Conservation (phyloP, 2,888 invertebrate genomes). For the Amphimallon solstitiale region DNA sequence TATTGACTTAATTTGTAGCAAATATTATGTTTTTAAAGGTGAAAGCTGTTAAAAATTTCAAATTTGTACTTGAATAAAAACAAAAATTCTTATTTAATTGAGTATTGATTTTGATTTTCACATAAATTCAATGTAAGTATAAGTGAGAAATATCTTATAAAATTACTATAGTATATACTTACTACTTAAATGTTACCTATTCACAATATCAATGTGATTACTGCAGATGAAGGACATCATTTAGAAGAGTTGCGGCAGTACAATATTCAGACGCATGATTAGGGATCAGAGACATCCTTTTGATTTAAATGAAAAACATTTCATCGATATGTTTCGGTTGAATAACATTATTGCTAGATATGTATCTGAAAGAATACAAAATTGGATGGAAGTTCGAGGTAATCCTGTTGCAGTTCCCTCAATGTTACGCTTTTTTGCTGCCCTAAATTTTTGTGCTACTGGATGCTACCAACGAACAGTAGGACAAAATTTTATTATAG, state of each 20-base stretch:
- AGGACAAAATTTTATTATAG: constrained; percentile 36
- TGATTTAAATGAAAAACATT: constrained; percentile 4
- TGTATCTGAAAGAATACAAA: constrained; percentile 24
- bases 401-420: constrained; percentile 28
- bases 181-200: too few species aligned
- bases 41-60: too few species aligned
- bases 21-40: too few species aligned
- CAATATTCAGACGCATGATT: neutral
- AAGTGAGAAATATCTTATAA: too few species aligned
- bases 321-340: constrained; percentile 26
- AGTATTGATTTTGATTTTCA: too few species aligned
- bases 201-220: too few species aligned
- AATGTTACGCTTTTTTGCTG: constrained; percentile 19
- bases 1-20: too few species aligned
- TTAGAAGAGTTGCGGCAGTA: constrained; percentile 1
- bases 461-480: constrained; percentile 40
- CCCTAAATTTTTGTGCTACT: constrained; percentile 40
- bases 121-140: too few species aligned
- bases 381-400: constrained; percentile 12
- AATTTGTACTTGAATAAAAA: too few species aligned
- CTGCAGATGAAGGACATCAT: too few species aligned
- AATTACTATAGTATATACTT: too few species aligned
- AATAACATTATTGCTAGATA: constrained; percentile 35
- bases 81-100: too few species aligned
- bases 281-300: neutral